Base-by-base conservation (phyloP, 2,888 invertebrate species). In the Strigamia maritima region DNA sequence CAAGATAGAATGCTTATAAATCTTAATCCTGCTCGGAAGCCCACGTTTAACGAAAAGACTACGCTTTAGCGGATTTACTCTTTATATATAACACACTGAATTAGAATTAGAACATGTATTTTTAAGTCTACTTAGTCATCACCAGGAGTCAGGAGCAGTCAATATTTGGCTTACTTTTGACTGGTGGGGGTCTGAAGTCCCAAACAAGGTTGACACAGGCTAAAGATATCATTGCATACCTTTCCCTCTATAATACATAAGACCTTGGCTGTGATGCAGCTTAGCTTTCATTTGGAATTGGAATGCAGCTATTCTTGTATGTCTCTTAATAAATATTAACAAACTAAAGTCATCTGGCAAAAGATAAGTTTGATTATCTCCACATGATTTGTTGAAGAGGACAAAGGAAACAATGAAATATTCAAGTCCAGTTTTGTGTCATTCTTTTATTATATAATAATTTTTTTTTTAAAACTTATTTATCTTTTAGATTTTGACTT, bases 221-320 rank as follows among this genome's bases (percentile, higher is more conserved):
- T 70, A 70, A 70, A 70, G 70, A 70, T 70, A 70, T 26, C 70
- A 26, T 70, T n/a, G 70, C 70, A 26, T 70, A 26, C 70, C 70
- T 70, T 70, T 70, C 70, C 70, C 54, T 16, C 26, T 70, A 70
- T 70, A 70, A 70, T 70, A 70, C 70, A 26, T 28, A 28, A 28
- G 70, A 70, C 70, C 70, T 70, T 70, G 70, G 70, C 70, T 70
- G 70, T 70, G 70, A 26, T 70, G 28, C 24, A 70, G 70, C 28
- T 70, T 28, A 70, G 70, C 28, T n/a, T 70, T 26, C 70, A 70
- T 70, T 70, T 70, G 28, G 70, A 70, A 28, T 12, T 70, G 70
- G 70, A 70, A 70, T 70, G 70, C 28, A 70, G 70, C 70, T 70
- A 70, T 70, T 70, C 70, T 70, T 70, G 70, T 70, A 28, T 26